Percentiles rank a stretch among this genome's conserved stretches.
Conservation (phyloP, 2,888 invertebrate species). For the Lepidochrysops patricia region DNA sequence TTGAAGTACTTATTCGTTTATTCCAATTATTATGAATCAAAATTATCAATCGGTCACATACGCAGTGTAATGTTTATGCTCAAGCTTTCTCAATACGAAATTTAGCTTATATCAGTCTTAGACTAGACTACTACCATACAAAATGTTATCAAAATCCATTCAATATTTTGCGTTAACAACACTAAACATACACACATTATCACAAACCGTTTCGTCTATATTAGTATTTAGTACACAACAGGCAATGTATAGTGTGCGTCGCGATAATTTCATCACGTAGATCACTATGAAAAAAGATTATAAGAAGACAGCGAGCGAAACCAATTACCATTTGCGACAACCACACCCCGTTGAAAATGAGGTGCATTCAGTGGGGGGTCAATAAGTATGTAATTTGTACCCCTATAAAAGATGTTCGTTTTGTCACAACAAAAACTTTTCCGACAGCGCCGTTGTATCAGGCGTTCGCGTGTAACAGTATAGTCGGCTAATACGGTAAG, state of each 20-base stretch:
- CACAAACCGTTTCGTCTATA: too few species aligned
- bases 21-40: too few species aligned
- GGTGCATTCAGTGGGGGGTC: constrained; percentile 65
- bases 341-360: constrained; percentile 58
- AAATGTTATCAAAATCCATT: too few species aligned
- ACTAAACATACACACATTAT: too few species aligned
- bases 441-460: constrained; percentile 35
- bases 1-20: too few species aligned
- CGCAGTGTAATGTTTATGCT: too few species aligned
- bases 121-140: too few species aligned
- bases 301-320: constrained; percentile 52
- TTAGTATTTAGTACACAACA: background rate
- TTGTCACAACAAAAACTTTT: constrained; percentile 31
- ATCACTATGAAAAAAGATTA: constrained; percentile 29
- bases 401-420: constrained; percentile 51
- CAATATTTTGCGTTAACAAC: too few species aligned
- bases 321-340: constrained; percentile 53
- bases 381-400: constrained; percentile 52
- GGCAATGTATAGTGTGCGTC: constrained; percentile 25
- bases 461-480: constrained; percentile 39
- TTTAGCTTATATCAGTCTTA: too few species aligned
- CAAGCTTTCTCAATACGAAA: too few species aligned
- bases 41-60: too few species aligned
- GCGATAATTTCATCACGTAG: constrained; percentile 16
- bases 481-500: constrained; percentile 26